Evolutionary conservation across 2,888 invertebrate genomes (phyloP).

Genomic region (Brachyopa scutellaris): DNA sequence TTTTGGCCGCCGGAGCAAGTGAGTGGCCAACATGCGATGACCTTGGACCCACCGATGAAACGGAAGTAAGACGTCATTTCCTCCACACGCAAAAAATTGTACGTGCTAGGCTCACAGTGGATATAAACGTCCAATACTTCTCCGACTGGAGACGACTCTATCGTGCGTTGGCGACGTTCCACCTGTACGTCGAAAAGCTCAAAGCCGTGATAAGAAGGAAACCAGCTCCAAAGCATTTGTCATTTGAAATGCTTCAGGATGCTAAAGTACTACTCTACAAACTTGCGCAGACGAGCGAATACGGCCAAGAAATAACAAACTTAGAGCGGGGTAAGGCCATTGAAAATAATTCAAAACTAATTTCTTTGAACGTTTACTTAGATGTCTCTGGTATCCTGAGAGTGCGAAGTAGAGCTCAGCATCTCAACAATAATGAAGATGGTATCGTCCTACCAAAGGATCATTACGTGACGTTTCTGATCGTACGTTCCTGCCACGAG

Average conservation of each 20-base stretch:
- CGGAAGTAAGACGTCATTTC: background rate
- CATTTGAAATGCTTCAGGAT: conserved; percentile 20
- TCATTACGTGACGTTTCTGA: conserved; percentile 50
- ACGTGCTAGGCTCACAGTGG: background rate
- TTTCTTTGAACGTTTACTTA: conserved; percentile 47
- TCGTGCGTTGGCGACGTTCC: conserved; percentile 42
- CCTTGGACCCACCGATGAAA: background rate
- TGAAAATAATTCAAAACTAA: conserved; percentile 35
- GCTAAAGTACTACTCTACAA: conserved; percentile 40
- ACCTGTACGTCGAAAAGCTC: conserved; percentile 28
- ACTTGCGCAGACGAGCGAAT: conserved; percentile 42
- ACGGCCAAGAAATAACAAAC: conserved; percentile 34
- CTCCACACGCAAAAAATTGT: background rate
- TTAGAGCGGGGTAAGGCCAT: conserved; percentile 42
- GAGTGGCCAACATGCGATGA: conserved; percentile 39
- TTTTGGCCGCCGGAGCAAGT: background rate
- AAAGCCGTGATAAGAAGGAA: background rate
- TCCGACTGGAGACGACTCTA: conserved; percentile 47
- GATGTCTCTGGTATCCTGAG: conserved; percentile 37
- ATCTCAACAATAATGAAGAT: conserved; percentile 45
- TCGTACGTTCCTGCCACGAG: conserved; percentile 49
- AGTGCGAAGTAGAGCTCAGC: conserved; percentile 29
- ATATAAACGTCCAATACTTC: conserved; percentile 12
- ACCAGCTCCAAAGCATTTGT: background rate
- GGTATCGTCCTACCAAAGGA: conserved; percentile 1